phyloP scores from a whole-genome alignment of 1,140 invertebrate genomes.

The Polypedilum pembai region DNA sequence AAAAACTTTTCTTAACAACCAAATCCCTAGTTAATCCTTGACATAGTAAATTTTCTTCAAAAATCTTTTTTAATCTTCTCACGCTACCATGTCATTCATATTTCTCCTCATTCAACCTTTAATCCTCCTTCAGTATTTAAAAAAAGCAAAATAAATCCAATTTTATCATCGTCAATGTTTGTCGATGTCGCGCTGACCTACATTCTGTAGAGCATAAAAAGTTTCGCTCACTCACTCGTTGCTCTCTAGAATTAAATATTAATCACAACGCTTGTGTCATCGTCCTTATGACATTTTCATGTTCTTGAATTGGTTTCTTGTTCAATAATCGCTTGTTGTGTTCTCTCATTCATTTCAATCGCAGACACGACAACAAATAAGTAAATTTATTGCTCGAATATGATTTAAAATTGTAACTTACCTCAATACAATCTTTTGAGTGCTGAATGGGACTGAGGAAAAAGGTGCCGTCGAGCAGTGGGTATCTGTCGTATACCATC shows the following conservation, averaged over 20 bases:
- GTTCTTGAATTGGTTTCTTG: background rate
- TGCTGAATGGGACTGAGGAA: slow-evolving; percentile 90
- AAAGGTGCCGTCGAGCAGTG: slow-evolving; percentile 93
- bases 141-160: background rate
- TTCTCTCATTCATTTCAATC: slow-evolving; percentile 17
- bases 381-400: too few relatives aligned
- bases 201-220: background rate
- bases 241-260: slow-evolving; percentile 9
- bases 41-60: background rate
- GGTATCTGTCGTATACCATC: slow-evolving; percentile 93
- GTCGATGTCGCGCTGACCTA: slow-evolving; percentile 9
- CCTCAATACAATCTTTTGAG: slow-evolving; percentile 73
- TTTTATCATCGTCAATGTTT: background rate
- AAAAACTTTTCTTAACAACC: too few relatives aligned
- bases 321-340: slow-evolving; percentile 10
- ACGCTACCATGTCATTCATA: background rate
- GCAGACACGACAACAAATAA: background rate
- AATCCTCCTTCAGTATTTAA: background rate
- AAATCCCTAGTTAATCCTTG: too few relatives aligned
- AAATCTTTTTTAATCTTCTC: background rate
- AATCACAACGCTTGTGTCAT: slow-evolving; percentile 17
- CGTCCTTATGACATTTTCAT: slow-evolving; percentile 27
- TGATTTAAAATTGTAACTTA: slow-evolving; percentile 45
- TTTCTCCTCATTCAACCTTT: background rate
- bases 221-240: too few relatives aligned